These are phyloP conservation scores for Bombus consobrinus DNA, from an alignment of 1,140 invertebrate genomes.

Conservation along the genomic window DNA sequence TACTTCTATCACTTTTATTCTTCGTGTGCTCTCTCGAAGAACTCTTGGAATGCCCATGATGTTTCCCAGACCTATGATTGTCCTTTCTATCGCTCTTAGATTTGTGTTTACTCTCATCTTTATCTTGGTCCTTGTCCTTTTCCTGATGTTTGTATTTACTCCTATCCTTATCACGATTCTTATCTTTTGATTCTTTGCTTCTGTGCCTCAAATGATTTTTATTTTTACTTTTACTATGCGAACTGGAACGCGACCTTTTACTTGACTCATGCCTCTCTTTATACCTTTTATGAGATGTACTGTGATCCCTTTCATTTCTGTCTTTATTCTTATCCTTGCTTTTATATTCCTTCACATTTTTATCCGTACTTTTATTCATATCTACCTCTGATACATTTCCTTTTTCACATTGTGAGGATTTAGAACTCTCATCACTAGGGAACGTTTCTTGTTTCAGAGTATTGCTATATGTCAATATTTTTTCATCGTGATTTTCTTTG, in stretches of 20 bases:
- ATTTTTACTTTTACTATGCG: neutral
- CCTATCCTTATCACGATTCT: constrained; percentile 8
- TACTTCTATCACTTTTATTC: constrained; percentile 63
- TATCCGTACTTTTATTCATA: constrained; percentile 47
- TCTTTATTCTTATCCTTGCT: constrained; percentile 53
- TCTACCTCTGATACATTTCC: constrained; percentile 35
- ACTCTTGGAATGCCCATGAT: constrained; percentile 66
- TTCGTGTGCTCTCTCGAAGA: constrained; percentile 58
- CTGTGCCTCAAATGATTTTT: neutral
- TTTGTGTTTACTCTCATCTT: constrained; percentile 57
- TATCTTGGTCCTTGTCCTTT: constrained; percentile 48
- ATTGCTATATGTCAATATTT: neutral
- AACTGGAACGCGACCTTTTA: neutral
- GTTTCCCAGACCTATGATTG: constrained; percentile 66
- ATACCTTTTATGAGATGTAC: constrained; percentile 13
- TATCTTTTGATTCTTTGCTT: constrained; percentile 2
- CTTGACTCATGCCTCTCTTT: neutral
- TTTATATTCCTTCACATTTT: constrained; percentile 43
- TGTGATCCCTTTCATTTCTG: constrained; percentile 23
- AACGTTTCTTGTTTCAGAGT: neutral
- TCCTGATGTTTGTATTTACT: neutral
- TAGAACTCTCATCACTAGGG: neutral
- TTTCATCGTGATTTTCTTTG: neutral
- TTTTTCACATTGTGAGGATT: neutral
- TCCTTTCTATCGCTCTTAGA: constrained; percentile 57